Base-by-base conservation (phyloP, 2,113 vertebrate genomes). In the Plestiodon gilberti region DNA sequence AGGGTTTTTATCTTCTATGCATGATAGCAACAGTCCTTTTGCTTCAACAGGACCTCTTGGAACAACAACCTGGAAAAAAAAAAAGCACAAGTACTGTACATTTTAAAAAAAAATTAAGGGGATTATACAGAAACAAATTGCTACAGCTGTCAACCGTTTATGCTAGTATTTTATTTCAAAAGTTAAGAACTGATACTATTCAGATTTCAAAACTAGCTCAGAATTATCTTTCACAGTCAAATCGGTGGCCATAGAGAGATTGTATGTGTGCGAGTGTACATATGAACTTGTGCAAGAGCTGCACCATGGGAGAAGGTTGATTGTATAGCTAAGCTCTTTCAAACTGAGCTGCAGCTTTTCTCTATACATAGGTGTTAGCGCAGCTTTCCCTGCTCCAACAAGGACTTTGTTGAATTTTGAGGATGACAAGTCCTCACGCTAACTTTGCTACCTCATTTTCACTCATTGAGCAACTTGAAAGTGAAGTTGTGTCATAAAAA, bases 21-120 rank as follows among this genome's bases (percentile, higher is more conserved):
- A 99, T 18, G 99, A 97, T 61, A 99, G 95, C 61, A 99, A 96
- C 78, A 99, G 95, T 78, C 99, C 99, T 89, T 99, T 99, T 87
- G 98, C 98, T 94, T 99, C 98, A 87, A 99, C 93, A 87, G 99
- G 98, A 94, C 99, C 94, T 94, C 99, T 98, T 76, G 99, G 99
- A 92, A 99, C 96, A 90, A 99, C 99, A 94, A 99, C 85, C 99
- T 99, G 95, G 4, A 94, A 93, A 92, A 90, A 78, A 61, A 8
- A 48, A 86, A 83, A 20, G 13, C 71, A 20, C 62, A 90, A 93
- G 65, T 40, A n/a, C 55, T 52, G 8, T 10, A 48, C 6, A 84
- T 67, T 33, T 17, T n/a, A 59, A 59, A 23, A 59, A 23, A 48
- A 62, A 43, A 22, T 77, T 55, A 30, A 23, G 23, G 10, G 2